Evolutionary conservation across 1,140 invertebrate genomes (phyloP), one percentile per base, ranked within the genome.

Genomic region (Drosophila nigromelanica): DNA sequence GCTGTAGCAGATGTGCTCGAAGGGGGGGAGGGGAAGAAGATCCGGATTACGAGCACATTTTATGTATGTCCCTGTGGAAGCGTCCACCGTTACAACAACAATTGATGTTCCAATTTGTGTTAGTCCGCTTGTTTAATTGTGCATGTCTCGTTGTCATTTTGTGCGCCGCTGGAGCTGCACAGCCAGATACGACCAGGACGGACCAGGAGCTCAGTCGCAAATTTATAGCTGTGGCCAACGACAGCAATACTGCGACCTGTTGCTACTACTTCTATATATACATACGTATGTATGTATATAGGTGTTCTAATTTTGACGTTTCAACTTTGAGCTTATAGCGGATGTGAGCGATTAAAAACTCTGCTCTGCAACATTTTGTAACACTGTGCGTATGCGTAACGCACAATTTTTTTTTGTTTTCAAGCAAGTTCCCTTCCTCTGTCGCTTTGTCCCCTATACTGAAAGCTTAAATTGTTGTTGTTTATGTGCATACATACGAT

Each of bases 121-220:
- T 87, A 73, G 67, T 73, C 69, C 66, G 50, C 69, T 64, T 73
- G 83, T 89, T 87, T 89, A 87, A 87, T 87, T 87, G 83, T 87
- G 83, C 82, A 87, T 87, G 82, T 87, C 79, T 78, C 52, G 72
- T 42, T 73, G 83, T 73, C 79, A 79, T 89, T 87, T 89, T 42
- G 48, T 48, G 62, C 45, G 27, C 27, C 27, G 27, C 27, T 27
- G 27, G 24, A 27, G 47, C 24, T 42, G 43, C 63, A 30, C 43
- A 48, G 27, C 35, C 43, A 18, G 64, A 74, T 68, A 72, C 50
- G 66, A 54, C 62, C 18, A 72, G 54, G 58, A 30, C 67, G 45
- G 66, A 54, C 62, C 18, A 72, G 54, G 58, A 30, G 35, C 56
- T 42, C 18, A 33, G 40, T 24, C 40, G 10, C 47, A 47, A 40